These are phyloP conservation scores for Acheta domesticus DNA, from an alignment of 2,888 invertebrate species.

Conservation along the genomic window DNA sequence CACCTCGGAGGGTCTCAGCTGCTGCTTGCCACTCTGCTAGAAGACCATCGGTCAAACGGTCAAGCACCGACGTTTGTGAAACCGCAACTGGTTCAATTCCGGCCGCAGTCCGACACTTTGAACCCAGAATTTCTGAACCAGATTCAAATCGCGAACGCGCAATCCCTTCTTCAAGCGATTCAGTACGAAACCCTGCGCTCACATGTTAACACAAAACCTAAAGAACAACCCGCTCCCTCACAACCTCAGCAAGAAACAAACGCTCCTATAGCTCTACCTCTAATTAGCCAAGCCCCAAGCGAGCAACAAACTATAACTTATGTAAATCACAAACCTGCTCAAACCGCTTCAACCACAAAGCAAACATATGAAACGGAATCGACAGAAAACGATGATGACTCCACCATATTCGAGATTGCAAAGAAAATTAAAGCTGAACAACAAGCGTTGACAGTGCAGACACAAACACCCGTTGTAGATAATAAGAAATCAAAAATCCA, in stretches of 20 bases:
- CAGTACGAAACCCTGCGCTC: not conserved
- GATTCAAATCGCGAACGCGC: not conserved
- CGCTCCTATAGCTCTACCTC: not conserved
- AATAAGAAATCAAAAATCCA: not conserved
- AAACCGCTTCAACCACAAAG: too few relatives aligned
- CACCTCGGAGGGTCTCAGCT: not conserved
- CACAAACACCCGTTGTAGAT: not conserved
- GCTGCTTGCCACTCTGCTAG: not conserved
- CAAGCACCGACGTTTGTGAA: not conserved
- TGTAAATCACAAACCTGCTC: too few relatives aligned
- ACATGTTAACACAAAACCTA: not conserved
- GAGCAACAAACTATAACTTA: not conserved
- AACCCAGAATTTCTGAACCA: not conserved
- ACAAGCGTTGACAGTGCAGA: not conserved
- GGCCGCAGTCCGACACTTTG: not conserved
- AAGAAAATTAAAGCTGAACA: not conserved
- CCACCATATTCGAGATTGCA: not conserved
- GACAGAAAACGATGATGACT: not conserved
- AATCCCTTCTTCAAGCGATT: not conserved
- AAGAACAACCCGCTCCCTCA: not conserved
- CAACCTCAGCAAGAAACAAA: not conserved
- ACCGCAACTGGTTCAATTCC: conserved; percentile 4
- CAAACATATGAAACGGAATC: not conserved
- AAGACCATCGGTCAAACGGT: not conserved
- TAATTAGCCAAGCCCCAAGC: not conserved